Evolutionary conservation across 2,888 invertebrate genomes (phyloP).

Genomic region (Xestia ashworthii): DNA sequence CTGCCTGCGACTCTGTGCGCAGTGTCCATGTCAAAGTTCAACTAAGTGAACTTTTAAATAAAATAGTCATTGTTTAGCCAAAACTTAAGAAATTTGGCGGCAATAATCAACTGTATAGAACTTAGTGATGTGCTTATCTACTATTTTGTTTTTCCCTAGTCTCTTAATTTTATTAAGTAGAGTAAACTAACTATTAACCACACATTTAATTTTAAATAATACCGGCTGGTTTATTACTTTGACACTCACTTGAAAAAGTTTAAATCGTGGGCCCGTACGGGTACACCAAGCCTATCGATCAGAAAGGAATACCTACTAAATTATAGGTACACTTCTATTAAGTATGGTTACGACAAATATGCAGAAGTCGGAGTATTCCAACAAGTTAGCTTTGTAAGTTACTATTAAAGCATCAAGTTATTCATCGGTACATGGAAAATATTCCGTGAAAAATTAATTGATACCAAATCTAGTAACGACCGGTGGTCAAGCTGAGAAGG

Average conservation of each 20-base stretch:
- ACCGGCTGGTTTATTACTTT: not conserved
- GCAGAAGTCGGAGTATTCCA: slow-evolving; percentile 31
- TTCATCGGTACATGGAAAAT: slow-evolving; percentile 48
- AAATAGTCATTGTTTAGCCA: not conserved
- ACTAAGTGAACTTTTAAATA: not conserved
- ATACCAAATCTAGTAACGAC: slow-evolving; percentile 65
- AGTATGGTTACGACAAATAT: slow-evolving; percentile 9
- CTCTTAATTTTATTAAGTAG: no score
- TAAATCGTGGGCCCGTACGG: not conserved
- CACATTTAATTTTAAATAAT: not conserved
- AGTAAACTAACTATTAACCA: not conserved
- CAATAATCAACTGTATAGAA: not conserved
- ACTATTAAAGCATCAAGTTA: slow-evolving; percentile 58
- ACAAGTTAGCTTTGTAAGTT: slow-evolving; percentile 51
- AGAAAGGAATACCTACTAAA: slow-evolving; percentile 29
- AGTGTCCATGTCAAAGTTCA: not conserved
- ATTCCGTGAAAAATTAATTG: slow-evolving; percentile 72
- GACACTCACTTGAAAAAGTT: not conserved
- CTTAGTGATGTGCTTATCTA: not conserved
- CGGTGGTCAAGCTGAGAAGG: slow-evolving; percentile 43
- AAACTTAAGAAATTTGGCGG: not conserved
- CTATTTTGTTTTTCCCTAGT: not conserved
- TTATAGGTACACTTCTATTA: slow-evolving; percentile 20
- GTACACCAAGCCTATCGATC: not conserved
- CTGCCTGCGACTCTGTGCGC: not conserved